Percentiles rank a stretch among this genome's conserved stretches.
These are phyloP conservation scores for Nansenia antarctica DNA, from an alignment of 2,113 vertebrate genomes.

Conservation along the genomic window DNA sequence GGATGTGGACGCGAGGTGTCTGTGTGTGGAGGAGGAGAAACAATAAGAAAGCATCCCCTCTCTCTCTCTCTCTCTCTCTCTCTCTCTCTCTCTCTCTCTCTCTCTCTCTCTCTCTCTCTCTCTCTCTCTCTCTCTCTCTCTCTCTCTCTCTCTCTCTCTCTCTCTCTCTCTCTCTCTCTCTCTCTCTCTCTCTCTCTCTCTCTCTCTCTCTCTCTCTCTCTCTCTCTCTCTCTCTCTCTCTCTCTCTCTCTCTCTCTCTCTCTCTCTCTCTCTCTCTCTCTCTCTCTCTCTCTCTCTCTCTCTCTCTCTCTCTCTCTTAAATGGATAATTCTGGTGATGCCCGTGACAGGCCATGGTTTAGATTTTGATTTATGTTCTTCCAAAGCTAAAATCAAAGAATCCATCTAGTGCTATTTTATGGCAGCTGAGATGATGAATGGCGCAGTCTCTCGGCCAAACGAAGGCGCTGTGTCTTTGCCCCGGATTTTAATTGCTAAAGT, in stretches of 20 bases:
- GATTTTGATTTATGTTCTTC: conserved; percentile 99
- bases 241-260: conserved; percentile 79
- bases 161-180: conserved; percentile 14
- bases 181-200: conserved; percentile 30
- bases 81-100: background rate
- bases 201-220: conserved; percentile 24
- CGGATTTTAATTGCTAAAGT: conserved; percentile 99
- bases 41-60: conserved; percentile 48
- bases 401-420: conserved; percentile 99
- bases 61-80: conserved; percentile 81
- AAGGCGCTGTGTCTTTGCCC: conserved; percentile 99
- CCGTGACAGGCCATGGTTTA: conserved; percentile 98
- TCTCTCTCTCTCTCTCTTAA: conserved; percentile 83
- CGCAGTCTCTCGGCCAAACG: conserved; percentile 97
- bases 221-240: conserved; percentile 76
- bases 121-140: conserved; percentile 4
- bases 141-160: conserved; percentile 19
- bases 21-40: background rate
- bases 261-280: conserved; percentile 81
- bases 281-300: conserved; percentile 57
- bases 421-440: conserved; percentile 99
- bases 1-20: background rate
- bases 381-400: conserved; percentile 99
- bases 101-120: background rate
- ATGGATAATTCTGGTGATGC: conserved; percentile 99